These are phyloP conservation scores for Vanessa tameamea DNA, from an alignment of 1,140 invertebrate genomes.

Conservation along the genomic window DNA sequence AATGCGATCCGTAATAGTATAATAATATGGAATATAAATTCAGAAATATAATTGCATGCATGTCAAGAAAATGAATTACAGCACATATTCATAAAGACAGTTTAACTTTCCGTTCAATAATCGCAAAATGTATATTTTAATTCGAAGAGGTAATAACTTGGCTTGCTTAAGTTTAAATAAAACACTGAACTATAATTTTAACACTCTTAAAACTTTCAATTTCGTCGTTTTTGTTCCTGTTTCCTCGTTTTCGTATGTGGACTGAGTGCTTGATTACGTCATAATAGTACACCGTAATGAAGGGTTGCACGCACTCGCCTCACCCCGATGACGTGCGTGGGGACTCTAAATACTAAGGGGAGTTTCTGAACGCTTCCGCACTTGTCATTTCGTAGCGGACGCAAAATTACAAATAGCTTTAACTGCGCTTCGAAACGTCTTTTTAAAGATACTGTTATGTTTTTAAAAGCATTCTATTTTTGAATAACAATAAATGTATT, in stretches of 20 bases:
- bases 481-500: neutral
- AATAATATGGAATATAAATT: neutral
- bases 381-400: slow-evolving; percentile 63
- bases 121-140: neutral
- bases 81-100: neutral
- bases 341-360: slow-evolving; percentile 66
- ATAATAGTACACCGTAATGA: slow-evolving; percentile 70
- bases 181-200: slow-evolving; percentile 20
- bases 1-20: slow-evolving; percentile 3
- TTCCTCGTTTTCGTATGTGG: slow-evolving; percentile 54
- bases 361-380: slow-evolving; percentile 63
- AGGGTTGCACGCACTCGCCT: slow-evolving; percentile 70
- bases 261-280: slow-evolving; percentile 67
- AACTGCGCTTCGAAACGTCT: slow-evolving; percentile 11
- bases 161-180: neutral
- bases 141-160: neutral
- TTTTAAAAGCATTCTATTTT: slow-evolving; percentile 14
- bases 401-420: slow-evolving; percentile 48
- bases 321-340: slow-evolving; percentile 52
- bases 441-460: neutral
- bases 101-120: neutral
- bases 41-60: neutral
- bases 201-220: neutral
- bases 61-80: neutral
- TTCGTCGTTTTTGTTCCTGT: slow-evolving; percentile 52